These are phyloP conservation scores for Zaprionus africanus DNA, from an alignment of 1,140 invertebrate species.

Conservation along the genomic window DNA sequence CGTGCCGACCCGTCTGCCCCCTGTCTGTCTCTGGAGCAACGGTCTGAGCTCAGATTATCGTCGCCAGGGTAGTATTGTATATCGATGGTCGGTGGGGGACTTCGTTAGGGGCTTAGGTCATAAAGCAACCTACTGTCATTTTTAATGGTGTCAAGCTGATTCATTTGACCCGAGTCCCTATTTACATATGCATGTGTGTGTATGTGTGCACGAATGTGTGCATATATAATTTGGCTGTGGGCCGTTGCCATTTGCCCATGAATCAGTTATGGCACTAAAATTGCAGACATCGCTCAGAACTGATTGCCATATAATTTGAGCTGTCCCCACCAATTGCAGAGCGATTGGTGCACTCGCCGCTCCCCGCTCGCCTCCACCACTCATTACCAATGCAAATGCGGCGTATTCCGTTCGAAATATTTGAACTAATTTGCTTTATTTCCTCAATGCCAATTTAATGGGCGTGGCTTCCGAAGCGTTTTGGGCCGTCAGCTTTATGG, in stretches of 20 bases:
- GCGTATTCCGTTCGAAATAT: constrained; percentile 53
- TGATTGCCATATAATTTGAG: constrained; percentile 77
- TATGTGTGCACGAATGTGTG: constrained; percentile 41
- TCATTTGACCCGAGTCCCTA: constrained; percentile 23
- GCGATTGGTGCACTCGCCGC: constrained; percentile 3
- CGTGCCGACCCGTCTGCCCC: neutral
- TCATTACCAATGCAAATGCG: constrained; percentile 71
- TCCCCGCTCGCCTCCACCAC: too few relatives aligned
- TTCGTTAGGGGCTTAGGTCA: constrained; percentile 21
- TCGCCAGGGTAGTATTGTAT: neutral
- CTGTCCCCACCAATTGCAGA: constrained; percentile 55
- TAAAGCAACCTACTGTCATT: constrained; percentile 21
- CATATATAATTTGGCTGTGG: constrained; percentile 65
- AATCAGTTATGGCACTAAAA: constrained; percentile 53
- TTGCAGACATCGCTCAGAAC: constrained; percentile 50
- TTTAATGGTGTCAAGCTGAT: constrained; percentile 34
- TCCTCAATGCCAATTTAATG: neutral
- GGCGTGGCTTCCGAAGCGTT: neutral
- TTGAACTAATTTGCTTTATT: constrained; percentile 11
- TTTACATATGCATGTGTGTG: constrained; percentile 27
- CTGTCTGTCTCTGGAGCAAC: neutral
- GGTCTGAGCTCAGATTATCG: constrained; percentile 10
- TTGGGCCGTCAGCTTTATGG: neutral
- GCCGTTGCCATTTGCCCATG: constrained; percentile 12
- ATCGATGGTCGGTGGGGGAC: neutral